These are phyloP conservation scores for Campylomormyrus tamandua DNA, from an alignment of 2,113 vertebrate genomes.

Conservation along the genomic window DNA sequence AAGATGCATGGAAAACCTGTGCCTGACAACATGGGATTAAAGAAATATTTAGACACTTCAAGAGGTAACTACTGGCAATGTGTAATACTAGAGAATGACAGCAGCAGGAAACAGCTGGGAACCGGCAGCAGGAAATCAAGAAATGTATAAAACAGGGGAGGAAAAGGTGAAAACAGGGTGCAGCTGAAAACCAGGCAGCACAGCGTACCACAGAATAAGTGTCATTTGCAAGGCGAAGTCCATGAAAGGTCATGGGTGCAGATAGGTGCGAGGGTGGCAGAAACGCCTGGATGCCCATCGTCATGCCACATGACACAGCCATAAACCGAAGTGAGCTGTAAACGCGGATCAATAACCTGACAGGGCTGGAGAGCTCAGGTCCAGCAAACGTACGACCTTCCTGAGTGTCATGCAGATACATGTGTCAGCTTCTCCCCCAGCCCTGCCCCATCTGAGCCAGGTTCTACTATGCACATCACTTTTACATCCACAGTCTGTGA, in stretches of 20 bases:
- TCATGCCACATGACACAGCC: not conserved
- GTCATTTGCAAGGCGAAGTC: not conserved
- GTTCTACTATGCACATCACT: too few species aligned
- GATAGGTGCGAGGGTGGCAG: not conserved
- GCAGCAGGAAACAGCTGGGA: not conserved
- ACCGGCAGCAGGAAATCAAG: not conserved
- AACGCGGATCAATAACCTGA: not conserved
- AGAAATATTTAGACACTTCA: not conserved
- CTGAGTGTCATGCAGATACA: too few species aligned
- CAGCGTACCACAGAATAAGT: not conserved
- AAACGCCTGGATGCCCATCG: not conserved
- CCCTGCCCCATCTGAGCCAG: too few species aligned
- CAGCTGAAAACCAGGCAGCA: not conserved
- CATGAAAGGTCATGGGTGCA: not conserved
- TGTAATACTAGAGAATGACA: not conserved
- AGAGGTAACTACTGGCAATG: not conserved
- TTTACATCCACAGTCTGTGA: too few species aligned
- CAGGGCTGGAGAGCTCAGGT: too few species aligned
- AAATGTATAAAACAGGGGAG: not conserved
- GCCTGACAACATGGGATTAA: not conserved
- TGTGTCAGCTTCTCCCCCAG: not conserved
- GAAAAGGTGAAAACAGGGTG: not conserved
- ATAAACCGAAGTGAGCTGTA: not conserved
- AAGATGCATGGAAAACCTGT: not conserved
- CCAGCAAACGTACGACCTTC: too few species aligned